Evolutionary conservation across 2,888 invertebrate genomes (phyloP).

Genomic region (Trichopoda pennipes): DNA sequence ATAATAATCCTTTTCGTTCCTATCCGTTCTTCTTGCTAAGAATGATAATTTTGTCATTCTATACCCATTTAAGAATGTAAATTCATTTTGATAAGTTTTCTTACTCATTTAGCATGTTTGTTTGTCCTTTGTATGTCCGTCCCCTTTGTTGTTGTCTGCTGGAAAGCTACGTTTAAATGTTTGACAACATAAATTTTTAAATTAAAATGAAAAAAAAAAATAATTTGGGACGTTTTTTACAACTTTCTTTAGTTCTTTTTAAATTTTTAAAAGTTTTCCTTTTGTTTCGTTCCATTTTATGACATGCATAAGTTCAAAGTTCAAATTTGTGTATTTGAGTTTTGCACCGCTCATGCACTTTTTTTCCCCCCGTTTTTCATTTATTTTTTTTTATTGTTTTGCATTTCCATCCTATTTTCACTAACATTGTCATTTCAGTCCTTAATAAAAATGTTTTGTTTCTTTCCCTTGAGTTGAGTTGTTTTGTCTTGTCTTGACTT

Average conservation of each 20-base stretch:
- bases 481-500: constrained; percentile 25
- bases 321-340: constrained; percentile 68
- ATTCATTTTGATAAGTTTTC: constrained; percentile 39
- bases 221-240: constrained; percentile 30
- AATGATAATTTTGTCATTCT: constrained; percentile 14
- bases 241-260: constrained; percentile 38
- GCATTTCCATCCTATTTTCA: constrained; percentile 54
- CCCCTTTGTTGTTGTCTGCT: background rate
- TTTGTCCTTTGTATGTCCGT: background rate
- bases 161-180: constrained; percentile 45
- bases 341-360: constrained; percentile 51
- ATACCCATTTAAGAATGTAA: constrained; percentile 45
- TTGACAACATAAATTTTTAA: constrained; percentile 60
- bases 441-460: constrained; percentile 56
- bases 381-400: constrained; percentile 35
- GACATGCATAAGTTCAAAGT: constrained; percentile 61
- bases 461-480: constrained; percentile 31
- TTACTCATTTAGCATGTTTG: constrained; percentile 33
- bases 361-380: background rate
- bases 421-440: constrained; percentile 24
- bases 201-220: constrained; percentile 11
- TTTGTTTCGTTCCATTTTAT: constrained; percentile 7
- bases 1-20: constrained; percentile 45
- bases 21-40: constrained; percentile 11
- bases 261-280: constrained; percentile 24